phyloP scores from a whole-genome alignment of 1,140 invertebrate genomes.

The Diorhabda elongata region DNA sequence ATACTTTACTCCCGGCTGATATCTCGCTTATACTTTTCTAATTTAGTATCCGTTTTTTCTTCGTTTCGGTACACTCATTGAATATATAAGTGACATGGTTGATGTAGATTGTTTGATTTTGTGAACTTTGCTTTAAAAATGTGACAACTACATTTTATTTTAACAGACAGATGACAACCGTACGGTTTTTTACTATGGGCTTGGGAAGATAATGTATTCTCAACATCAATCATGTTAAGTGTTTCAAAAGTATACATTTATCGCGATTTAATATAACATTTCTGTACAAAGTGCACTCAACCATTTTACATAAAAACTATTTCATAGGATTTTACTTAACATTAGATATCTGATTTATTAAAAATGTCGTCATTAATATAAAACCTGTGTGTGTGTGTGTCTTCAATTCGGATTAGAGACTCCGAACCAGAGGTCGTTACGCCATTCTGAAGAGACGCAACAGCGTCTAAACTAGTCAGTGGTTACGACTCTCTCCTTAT shows the following conservation, averaged over 20 bases:
- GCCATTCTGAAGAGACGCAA: no score
- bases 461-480: no score
- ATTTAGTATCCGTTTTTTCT: neutral
- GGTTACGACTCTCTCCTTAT: no score
- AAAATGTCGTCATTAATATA: neutral
- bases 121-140: conserved; percentile 12
- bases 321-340: conserved; percentile 3
- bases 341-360: neutral
- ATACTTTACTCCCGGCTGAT: neutral
- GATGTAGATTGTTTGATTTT: conserved; percentile 9
- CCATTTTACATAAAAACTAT: conserved; percentile 6
- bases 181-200: conserved; percentile 9
- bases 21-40: neutral
- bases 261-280: conserved; percentile 5
- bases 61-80: neutral
- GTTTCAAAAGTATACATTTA: conserved; percentile 7
- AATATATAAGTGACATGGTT: conserved; percentile 7
- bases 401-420: no score
- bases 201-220: conserved; percentile 6
- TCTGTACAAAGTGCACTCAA: conserved; percentile 5
- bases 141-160: conserved; percentile 12
- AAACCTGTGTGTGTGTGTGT: neutral
- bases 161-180: conserved; percentile 9
- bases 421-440: no score
- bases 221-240: conserved; percentile 12